Conservation (phyloP, 2,797 vertebrate genomes). For the Pachyuromys duprasi region DNA sequence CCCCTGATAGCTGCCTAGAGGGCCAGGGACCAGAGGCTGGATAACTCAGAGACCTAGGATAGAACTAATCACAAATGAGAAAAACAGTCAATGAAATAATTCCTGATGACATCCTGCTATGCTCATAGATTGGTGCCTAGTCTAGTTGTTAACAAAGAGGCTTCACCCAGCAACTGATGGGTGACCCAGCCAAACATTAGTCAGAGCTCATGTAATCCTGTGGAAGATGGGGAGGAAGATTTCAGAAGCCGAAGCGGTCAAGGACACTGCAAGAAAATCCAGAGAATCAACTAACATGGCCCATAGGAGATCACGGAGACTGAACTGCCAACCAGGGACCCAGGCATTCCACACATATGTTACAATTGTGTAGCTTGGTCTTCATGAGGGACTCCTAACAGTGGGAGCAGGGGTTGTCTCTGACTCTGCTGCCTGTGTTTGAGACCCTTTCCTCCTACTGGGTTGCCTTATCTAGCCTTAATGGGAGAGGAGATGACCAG, state of each 20-base stretch:
- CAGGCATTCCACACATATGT: neutral
- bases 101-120: neutral
- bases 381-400: neutral
- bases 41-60: no score
- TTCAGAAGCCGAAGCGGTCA: neutral
- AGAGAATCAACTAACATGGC: neutral
- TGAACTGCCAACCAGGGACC: neutral
- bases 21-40: no score
- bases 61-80: no score
- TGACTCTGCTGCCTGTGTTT: neutral
- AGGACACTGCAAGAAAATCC: neutral
- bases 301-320: neutral
- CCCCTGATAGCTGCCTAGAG: no score
- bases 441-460: neutral
- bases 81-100: neutral
- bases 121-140: neutral
- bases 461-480: neutral
- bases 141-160: neutral
- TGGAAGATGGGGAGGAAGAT: neutral
- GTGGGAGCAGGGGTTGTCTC: neutral
- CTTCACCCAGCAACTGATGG: neutral
- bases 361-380: neutral
- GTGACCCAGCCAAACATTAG: neutral
- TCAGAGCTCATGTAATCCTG: neutral
- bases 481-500: neutral